These are phyloP conservation scores for Lumbricus terrestris DNA, from an alignment of 2,888 invertebrate species.

Conservation along the genomic window DNA sequence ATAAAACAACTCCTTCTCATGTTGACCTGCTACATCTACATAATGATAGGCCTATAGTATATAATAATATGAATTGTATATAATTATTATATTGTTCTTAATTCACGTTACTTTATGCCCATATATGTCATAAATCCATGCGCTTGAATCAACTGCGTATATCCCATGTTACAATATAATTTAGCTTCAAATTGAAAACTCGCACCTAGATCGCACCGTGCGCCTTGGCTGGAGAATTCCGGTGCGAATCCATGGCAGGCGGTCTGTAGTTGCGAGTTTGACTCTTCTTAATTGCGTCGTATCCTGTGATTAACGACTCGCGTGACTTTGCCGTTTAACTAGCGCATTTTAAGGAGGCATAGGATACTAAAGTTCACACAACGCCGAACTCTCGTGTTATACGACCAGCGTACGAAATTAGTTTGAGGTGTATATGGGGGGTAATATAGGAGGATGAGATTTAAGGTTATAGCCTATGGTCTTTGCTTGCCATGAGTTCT, in stretches of 20 bases:
- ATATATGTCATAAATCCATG: too few relatives aligned
- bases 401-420: neutral
- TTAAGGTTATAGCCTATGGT: constrained; percentile 3
- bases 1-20: neutral
- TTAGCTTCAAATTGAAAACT: neutral
- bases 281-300: neutral
- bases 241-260: neutral
- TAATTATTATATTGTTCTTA: too few relatives aligned
- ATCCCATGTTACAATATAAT: neutral
- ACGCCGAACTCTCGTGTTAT: neutral
- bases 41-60: too few relatives aligned
- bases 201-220: neutral
- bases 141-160: neutral
- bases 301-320: neutral
- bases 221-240: neutral
- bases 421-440: neutral
- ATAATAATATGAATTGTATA: too few relatives aligned
- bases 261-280: neutral
- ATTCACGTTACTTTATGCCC: too few relatives aligned
- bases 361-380: neutral
- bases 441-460: neutral
- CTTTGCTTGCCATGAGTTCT: neutral
- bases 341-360: neutral
- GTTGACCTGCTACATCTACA: neutral
- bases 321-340: neutral